phyloP scores from a whole-genome alignment of 2,113 vertebrate species.

The Anseranas semipalmata region DNA sequence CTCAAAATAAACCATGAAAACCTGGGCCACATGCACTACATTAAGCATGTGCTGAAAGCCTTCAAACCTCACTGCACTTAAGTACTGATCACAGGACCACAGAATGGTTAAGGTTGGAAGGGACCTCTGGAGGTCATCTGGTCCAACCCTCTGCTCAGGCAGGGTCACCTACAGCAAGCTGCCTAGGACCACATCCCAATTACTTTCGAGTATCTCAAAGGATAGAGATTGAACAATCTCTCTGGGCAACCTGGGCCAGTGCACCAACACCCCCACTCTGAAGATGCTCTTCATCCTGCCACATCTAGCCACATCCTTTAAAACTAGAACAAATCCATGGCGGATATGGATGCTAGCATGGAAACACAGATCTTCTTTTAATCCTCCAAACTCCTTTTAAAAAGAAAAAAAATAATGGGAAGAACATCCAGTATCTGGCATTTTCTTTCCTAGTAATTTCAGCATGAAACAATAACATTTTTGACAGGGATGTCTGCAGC shows the following conservation, averaged over 20 bases:
- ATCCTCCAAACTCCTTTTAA: not conserved
- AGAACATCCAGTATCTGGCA: not conserved
- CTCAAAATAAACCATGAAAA: not conserved
- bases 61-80: not conserved
- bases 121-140: not conserved
- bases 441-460: not conserved
- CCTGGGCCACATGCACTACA: not conserved
- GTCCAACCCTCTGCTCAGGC: not conserved
- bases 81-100: not conserved
- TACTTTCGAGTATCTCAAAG: not conserved
- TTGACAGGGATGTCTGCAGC: not conserved
- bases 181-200: not conserved
- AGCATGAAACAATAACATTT: not conserved
- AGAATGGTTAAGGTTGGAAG: not conserved
- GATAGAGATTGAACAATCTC: not conserved
- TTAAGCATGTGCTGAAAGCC: too few species aligned
- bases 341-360: not conserved
- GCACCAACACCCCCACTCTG: too few species aligned
- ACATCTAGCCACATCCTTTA: too few species aligned
- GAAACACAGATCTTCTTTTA: not conserved
- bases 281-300: not conserved
- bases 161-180: not conserved
- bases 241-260: not conserved
- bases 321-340: not conserved
- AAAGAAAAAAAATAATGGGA: not conserved